These are phyloP conservation scores for Gadopsis bispinosus DNA, from an alignment of 2,797 vertebrate genomes.

Conservation along the genomic window DNA sequence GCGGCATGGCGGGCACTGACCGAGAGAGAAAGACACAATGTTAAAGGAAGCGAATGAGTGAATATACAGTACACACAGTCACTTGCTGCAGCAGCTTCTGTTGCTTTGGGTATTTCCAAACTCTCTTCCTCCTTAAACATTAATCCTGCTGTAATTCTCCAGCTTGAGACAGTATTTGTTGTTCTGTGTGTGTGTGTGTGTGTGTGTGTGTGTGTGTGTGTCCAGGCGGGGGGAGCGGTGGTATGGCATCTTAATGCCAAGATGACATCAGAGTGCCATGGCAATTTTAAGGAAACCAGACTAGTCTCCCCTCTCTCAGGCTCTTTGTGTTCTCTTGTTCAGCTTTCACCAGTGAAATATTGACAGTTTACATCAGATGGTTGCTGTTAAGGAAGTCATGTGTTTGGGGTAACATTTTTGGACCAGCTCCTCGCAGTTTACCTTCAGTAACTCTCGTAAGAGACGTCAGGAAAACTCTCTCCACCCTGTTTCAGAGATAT, in stretches of 20 bases:
- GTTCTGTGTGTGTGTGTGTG: constrained; percentile 23
- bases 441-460: background rate
- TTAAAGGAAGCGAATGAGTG: background rate
- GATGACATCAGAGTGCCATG: constrained; percentile 62
- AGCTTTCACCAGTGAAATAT: background rate
- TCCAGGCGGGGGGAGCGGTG: constrained; percentile 22
- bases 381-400: background rate
- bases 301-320: constrained; percentile 18
- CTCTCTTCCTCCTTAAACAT: constrained; percentile 34
- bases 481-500: background rate
- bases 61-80: background rate
- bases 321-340: background rate
- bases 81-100: constrained; percentile 12
- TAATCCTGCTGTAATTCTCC: constrained; percentile 42
- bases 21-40: background rate
- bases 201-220: constrained; percentile 31
- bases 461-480: background rate
- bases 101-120: constrained; percentile 30
- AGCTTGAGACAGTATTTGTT: constrained; percentile 57
- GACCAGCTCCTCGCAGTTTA: background rate
- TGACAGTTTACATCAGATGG: constrained; percentile 9
- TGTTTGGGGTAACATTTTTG: constrained; percentile 4
- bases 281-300: constrained; percentile 59
- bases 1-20: constrained; percentile 95
- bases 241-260: constrained; percentile 38